These are phyloP conservation scores for Patiria miniata DNA, from an alignment of 35 echinoderm and acorn worm genomes.

Conservation along the genomic window DNA sequence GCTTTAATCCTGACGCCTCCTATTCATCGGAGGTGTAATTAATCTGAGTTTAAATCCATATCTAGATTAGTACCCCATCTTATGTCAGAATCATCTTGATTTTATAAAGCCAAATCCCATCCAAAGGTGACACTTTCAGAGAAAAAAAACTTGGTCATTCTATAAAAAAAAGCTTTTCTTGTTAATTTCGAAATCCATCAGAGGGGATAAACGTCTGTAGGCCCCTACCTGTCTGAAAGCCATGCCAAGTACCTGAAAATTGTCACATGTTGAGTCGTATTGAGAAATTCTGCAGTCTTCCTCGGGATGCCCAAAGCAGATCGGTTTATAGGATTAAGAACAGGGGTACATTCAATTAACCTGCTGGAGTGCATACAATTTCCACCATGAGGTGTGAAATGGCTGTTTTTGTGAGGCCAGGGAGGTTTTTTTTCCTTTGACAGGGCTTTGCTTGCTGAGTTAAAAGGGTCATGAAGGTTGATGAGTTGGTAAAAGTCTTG, in stretches of 20 bases:
- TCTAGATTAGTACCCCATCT: too few relatives aligned
- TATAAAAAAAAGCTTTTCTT: not conserved
- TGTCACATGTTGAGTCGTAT: not conserved
- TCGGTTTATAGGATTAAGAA: slow-evolving; percentile 26
- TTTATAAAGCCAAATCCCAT: too few relatives aligned
- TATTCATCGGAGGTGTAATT: too few relatives aligned
- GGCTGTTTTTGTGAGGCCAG: not conserved
- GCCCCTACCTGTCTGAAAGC: not conserved
- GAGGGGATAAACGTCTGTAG: not conserved
- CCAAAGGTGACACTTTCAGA: too few relatives aligned
- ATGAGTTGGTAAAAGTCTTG: not conserved
- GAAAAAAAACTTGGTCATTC: too few relatives aligned
- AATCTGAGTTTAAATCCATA: too few relatives aligned
- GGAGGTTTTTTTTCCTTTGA: not conserved
- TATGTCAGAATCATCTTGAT: too few relatives aligned
- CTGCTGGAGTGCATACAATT: not conserved
- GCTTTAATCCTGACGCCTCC: too few relatives aligned
- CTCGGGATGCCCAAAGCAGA: not conserved
- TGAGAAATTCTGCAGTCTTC: not conserved
- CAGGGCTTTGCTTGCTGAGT: not conserved
- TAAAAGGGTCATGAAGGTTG: slow-evolving; percentile 6
- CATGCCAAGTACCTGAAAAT: not conserved
- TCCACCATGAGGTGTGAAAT: slow-evolving; percentile 12
- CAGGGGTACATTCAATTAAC: not conserved
- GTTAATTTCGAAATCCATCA: not conserved